Evolutionary conservation across 2,113 vertebrate species (phyloP).

Genomic region (Labrus mixtus): DNA sequence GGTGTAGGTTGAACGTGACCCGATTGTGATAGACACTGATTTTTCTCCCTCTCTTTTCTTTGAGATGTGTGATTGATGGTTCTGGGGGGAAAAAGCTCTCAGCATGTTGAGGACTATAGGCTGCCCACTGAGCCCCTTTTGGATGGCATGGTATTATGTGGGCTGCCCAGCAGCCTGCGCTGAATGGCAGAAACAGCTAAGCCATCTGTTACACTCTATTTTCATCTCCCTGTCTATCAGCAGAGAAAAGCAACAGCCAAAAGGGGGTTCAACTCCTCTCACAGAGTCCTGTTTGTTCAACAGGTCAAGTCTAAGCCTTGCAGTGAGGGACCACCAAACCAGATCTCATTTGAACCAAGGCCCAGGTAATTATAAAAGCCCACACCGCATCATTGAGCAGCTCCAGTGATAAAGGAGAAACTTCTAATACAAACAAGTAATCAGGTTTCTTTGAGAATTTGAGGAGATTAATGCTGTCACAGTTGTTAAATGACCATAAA

Average conservation of each 20-base stretch:
- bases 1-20: slow-evolving; percentile 33
- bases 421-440: slow-evolving; percentile 50
- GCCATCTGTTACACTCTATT: slow-evolving; percentile 79
- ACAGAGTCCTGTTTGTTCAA: slow-evolving; percentile 54
- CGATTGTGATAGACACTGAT: slow-evolving; percentile 22
- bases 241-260: slow-evolving; percentile 35
- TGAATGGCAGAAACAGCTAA: slow-evolving; percentile 62
- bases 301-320: slow-evolving; percentile 61
- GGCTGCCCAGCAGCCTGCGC: slow-evolving; percentile 65
- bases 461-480: slow-evolving; percentile 59
- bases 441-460: slow-evolving; percentile 51
- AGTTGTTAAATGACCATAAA: slow-evolving; percentile 63
- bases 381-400: slow-evolving; percentile 29
- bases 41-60: slow-evolving; percentile 22
- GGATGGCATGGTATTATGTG: slow-evolving; percentile 56
- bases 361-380: slow-evolving; percentile 42
- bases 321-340: slow-evolving; percentile 32
- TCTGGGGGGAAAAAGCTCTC: slow-evolving; percentile 43
- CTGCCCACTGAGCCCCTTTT: slow-evolving; percentile 62
- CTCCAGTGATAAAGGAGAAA: slow-evolving; percentile 41
- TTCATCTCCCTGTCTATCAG: slow-evolving; percentile 65
- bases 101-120: slow-evolving; percentile 59
- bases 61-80: slow-evolving; percentile 51
- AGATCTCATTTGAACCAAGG: slow-evolving; percentile 40
- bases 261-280: slow-evolving; percentile 46